Evolutionary conservation across 2,888 invertebrate species (phyloP).

Genomic region (Macrophya annulata): DNA sequence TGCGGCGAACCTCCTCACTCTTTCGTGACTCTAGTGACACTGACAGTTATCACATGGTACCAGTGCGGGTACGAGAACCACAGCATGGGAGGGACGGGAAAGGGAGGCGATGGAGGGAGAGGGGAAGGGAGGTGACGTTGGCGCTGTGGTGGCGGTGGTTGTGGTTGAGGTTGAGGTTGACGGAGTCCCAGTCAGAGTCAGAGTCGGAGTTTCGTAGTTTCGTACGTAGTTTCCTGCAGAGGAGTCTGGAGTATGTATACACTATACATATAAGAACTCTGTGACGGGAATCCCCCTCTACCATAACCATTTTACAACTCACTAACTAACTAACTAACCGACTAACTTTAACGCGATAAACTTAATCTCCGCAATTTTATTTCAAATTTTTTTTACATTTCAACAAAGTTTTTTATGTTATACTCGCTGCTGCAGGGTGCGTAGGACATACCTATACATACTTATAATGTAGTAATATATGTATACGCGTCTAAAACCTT

Average conservation of each 20-base stretch:
- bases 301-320: not conserved
- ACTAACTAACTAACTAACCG: no score
- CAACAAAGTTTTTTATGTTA: not conserved
- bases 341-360: not conserved
- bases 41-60: slow-evolving; percentile 47
- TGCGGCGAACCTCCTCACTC: slow-evolving; percentile 4
- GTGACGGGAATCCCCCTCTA: not conserved
- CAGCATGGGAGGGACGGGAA: not conserved
- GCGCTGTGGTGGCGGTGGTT: not conserved
- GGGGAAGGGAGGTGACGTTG: not conserved
- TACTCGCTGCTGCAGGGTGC: no score
- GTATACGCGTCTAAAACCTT: no score
- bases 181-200: not conserved
- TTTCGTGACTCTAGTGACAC: slow-evolving; percentile 47
- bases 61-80: not conserved
- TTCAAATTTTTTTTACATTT: not conserved
- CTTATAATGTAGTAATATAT: no score
- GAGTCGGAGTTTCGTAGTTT: not conserved
- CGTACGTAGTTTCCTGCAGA: no score
- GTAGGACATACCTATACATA: no score
- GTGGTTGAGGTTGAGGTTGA: not conserved
- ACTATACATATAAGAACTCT: not conserved
- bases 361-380: not conserved
- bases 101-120: not conserved
- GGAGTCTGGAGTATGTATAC: no score